These are phyloP conservation scores for Sebastes kiyomatsui DNA, from an alignment of 2,797 vertebrate genomes.

Conservation along the genomic window DNA sequence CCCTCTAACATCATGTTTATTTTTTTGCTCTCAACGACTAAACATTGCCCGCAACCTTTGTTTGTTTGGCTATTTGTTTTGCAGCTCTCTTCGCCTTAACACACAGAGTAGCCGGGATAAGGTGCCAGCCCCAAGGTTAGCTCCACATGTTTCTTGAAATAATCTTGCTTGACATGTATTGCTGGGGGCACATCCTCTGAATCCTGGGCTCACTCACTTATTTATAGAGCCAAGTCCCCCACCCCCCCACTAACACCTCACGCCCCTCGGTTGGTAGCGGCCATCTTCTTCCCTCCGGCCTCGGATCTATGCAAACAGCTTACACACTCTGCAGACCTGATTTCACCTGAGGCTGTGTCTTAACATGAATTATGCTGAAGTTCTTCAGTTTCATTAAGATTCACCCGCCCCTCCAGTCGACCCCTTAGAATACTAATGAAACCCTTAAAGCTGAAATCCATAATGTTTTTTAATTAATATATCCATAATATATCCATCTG, in stretches of 20 bases:
- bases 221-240: conserved; percentile 71
- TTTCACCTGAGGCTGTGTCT: conserved; percentile 52
- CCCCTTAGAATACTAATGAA: conserved; percentile 40
- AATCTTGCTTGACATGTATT: conserved; percentile 83
- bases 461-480: conserved; percentile 57
- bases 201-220: conserved; percentile 75
- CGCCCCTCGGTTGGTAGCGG: conserved; percentile 46
- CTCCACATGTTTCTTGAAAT: conserved; percentile 92
- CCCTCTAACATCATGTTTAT: conserved; percentile 83
- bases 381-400: conserved; percentile 52
- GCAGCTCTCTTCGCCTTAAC: conserved; percentile 98
- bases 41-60: conserved; percentile 87
- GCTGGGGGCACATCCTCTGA: conserved; percentile 82
- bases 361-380: conserved; percentile 49
- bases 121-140: conserved; percentile 99
- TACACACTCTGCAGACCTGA: conserved; percentile 49
- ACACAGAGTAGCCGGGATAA: conserved; percentile 98
- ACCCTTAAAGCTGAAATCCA: conserved; percentile 51
- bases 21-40: conserved; percentile 61
- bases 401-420: conserved; percentile 8
- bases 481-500: conserved; percentile 25
- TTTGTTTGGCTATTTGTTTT: conserved; percentile 97
- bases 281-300: conserved; percentile 38
- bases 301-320: conserved; percentile 64
- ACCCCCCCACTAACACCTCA: conserved; percentile 43